Conservation (phyloP, 2,797 vertebrate species). For the Sebastes nivosus region DNA sequence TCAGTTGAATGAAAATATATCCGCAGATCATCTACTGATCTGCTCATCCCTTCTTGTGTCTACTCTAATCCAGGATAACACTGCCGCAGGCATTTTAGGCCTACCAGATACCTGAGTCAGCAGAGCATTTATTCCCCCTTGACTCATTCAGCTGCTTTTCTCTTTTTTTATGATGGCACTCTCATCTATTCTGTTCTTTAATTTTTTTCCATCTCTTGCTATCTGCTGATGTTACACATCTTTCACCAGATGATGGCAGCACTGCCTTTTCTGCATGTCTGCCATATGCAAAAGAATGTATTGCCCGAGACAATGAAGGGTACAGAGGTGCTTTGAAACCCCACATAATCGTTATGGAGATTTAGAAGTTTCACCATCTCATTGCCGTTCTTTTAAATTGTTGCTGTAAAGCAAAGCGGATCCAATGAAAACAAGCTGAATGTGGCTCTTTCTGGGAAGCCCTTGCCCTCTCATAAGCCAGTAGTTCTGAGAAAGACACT, state of each 20-base stretch:
- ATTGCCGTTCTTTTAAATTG: conserved; percentile 12
- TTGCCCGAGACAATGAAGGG: not conserved
- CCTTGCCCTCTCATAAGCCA: conserved; percentile 11
- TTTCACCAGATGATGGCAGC: conserved; percentile 80
- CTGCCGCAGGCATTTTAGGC: not conserved
- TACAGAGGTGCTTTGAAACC: not conserved
- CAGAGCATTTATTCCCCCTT: conserved; percentile 1
- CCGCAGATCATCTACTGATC: conserved; percentile 20
- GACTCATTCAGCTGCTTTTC: conserved; percentile 3
- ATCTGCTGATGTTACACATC: conserved; percentile 19
- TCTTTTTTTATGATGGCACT: not conserved
- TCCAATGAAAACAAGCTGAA: conserved; percentile 40
- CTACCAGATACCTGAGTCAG: conserved; percentile 19
- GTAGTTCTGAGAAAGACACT: conserved; percentile 38
- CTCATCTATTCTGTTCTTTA: not conserved
- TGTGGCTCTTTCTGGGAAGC: conserved; percentile 16
- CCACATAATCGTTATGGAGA: not conserved
- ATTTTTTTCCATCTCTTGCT: not conserved
- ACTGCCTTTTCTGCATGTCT: conserved; percentile 39
- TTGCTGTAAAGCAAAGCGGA: conserved; percentile 28
- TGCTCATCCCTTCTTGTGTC: conserved; percentile 8
- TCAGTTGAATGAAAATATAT: conserved; percentile 23
- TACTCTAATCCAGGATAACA: conserved; percentile 3
- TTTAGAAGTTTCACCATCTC: conserved; percentile 8
- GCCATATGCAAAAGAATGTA: not conserved